Conservation (phyloP, 2,113 vertebrate genomes). For the Cynoglossus semilaevis region DNA sequence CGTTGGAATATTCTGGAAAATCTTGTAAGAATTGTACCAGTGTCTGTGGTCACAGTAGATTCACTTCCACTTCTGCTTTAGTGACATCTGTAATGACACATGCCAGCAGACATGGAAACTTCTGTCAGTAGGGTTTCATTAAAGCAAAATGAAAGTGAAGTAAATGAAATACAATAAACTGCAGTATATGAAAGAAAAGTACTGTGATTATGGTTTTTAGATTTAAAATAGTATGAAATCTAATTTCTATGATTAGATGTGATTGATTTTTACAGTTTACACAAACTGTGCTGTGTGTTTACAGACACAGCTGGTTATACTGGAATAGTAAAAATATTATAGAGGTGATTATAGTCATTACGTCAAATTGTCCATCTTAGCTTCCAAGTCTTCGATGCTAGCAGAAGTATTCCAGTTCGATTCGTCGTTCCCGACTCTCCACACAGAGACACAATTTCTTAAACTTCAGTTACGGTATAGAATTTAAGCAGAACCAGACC, state of each 20-base stretch:
- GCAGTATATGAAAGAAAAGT: background rate
- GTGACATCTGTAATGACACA: too few relatives aligned
- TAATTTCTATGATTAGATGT: constrained; percentile 1
- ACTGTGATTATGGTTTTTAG: background rate
- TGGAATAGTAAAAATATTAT: background rate
- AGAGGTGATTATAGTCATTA: background rate
- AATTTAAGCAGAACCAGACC: constrained; percentile 41
- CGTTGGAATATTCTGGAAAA: too few relatives aligned
- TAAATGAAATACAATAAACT: background rate
- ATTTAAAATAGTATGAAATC: background rate
- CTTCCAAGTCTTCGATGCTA: too few relatives aligned
- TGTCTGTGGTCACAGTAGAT: too few relatives aligned
- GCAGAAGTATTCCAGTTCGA: too few relatives aligned
- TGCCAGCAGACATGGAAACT: background rate
- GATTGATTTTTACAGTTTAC: background rate
- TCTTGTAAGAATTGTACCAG: too few relatives aligned
- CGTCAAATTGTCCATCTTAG: background rate
- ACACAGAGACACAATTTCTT: background rate
- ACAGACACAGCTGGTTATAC: background rate
- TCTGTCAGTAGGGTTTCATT: background rate
- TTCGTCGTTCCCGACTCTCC: too few relatives aligned
- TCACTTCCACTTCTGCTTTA: too few relatives aligned
- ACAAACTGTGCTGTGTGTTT: background rate
- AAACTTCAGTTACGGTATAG: background rate
- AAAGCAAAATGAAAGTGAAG: background rate